These are phyloP conservation scores for Decapterus maruadsi DNA, from an alignment of 2,797 vertebrate species.

Conservation along the genomic window DNA sequence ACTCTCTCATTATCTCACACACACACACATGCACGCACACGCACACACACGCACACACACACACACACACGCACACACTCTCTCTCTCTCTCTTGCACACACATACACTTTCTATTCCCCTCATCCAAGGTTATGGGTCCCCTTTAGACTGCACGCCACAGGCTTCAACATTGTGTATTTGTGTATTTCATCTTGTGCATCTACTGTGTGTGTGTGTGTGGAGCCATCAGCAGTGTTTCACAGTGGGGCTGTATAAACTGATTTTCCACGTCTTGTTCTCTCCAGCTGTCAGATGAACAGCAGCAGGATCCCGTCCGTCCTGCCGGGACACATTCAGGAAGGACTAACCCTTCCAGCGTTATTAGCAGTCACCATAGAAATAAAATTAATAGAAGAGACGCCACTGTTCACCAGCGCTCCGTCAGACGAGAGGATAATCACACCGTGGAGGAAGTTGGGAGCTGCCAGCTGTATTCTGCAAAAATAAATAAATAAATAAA, in stretches of 20 bases:
- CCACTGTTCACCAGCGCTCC: background rate
- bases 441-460: constrained; percentile 13
- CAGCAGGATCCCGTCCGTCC: constrained; percentile 29
- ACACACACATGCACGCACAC: no score
- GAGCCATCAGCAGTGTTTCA: constrained; percentile 30
- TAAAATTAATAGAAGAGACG: constrained; percentile 18
- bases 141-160: constrained; percentile 64
- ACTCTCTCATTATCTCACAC: constrained; percentile 68
- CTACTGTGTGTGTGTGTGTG: background rate
- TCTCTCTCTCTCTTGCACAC: constrained; percentile 5
- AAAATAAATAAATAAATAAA: no score
- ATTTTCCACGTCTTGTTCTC: constrained; percentile 44
- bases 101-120: constrained; percentile 55
- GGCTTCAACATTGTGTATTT: constrained; percentile 49
- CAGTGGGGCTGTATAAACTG: constrained; percentile 50
- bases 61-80: constrained; percentile 33
- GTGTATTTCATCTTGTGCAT: constrained; percentile 14
- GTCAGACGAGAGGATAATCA: constrained; percentile 16
- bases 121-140: constrained; percentile 74
- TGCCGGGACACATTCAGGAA: constrained; percentile 26
- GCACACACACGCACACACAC: no score
- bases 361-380: constrained; percentile 51
- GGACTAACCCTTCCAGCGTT: constrained; percentile 47
- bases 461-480: no score
- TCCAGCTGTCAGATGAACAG: constrained; percentile 60